phyloP scores from a whole-genome alignment of 2,113 vertebrate species.

The Elanus axillaris region DNA sequence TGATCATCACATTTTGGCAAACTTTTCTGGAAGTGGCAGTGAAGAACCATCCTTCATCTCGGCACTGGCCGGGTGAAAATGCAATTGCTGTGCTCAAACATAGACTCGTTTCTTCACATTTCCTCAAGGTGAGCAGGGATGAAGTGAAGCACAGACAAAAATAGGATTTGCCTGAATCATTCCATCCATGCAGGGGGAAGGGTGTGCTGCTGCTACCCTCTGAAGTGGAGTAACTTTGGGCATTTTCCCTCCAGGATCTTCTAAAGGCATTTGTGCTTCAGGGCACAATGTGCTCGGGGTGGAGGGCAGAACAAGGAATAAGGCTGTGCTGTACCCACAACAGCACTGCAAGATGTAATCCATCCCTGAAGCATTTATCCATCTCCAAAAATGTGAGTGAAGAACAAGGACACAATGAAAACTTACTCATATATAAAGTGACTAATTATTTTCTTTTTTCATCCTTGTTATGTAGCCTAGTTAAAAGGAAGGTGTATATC shows the following conservation, averaged over 20 bases:
- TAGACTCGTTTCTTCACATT: not conserved
- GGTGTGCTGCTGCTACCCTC: not conserved
- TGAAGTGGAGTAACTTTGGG: not conserved
- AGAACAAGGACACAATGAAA: not conserved
- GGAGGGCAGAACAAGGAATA: not conserved
- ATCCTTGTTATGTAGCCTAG: not conserved
- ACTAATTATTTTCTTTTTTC: not conserved
- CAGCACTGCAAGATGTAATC: fast-evolving
- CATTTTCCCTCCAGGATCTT: not conserved
- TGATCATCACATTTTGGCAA: not conserved
- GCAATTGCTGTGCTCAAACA: not conserved
- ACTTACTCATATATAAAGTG: not conserved
- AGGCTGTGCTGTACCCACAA: fast-evolving
- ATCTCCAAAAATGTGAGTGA: not conserved
- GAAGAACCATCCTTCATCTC: not conserved
- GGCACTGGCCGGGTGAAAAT: not conserved
- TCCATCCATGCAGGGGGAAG: not conserved
- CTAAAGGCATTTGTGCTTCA: not conserved
- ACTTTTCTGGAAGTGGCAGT: not conserved
- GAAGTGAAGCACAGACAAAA: not conserved
- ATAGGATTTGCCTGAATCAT: not conserved
- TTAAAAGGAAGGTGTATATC: not conserved
- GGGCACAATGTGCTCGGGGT: fast-evolving
- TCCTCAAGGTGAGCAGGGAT: not conserved
- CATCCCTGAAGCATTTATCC: not conserved